Evolutionary conservation across 2,113 vertebrate species (phyloP).

Genomic region (Brachyhypopomus gauderio): DNA sequence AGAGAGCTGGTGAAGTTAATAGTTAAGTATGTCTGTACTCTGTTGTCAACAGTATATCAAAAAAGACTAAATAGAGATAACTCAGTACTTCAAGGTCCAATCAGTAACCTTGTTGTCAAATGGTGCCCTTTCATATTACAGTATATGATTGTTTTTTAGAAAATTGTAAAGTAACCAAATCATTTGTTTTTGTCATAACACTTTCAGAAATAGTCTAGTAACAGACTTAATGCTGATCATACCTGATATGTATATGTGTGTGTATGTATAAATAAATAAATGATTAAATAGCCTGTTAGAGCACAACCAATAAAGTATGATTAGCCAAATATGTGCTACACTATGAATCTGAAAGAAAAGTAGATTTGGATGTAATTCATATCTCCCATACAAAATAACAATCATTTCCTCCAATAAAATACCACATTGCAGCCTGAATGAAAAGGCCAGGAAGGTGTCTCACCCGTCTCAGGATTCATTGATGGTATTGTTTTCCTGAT

Average conservation of each 20-base stretch:
- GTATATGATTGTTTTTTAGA: no score
- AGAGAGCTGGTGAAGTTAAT: no score
- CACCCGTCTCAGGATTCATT: constrained; percentile 58
- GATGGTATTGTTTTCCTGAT: constrained; percentile 55
- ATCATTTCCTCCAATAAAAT: constrained; percentile 47
- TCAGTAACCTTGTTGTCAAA: no score
- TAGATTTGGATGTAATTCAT: constrained; percentile 28
- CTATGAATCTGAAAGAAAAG: constrained; percentile 18
- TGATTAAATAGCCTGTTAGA: not conserved
- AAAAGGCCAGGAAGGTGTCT: constrained; percentile 46
- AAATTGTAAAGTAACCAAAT: no score
- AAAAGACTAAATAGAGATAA: no score
- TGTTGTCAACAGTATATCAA: no score
- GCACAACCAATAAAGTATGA: constrained; percentile 39
- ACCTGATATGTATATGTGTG: not conserved
- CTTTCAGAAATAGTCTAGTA: no score
- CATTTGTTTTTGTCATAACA: no score
- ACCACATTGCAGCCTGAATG: constrained; percentile 49
- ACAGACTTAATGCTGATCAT: not conserved
- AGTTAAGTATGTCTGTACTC: no score
- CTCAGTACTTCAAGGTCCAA: no score
- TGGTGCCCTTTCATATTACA: no score
- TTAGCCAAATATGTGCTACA: constrained; percentile 26
- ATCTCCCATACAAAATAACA: constrained; percentile 50
- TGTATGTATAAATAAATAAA: not conserved